Base-by-base conservation (phyloP, 2,113 vertebrate species). In the Pseudorhombus dupliciocellatus region DNA sequence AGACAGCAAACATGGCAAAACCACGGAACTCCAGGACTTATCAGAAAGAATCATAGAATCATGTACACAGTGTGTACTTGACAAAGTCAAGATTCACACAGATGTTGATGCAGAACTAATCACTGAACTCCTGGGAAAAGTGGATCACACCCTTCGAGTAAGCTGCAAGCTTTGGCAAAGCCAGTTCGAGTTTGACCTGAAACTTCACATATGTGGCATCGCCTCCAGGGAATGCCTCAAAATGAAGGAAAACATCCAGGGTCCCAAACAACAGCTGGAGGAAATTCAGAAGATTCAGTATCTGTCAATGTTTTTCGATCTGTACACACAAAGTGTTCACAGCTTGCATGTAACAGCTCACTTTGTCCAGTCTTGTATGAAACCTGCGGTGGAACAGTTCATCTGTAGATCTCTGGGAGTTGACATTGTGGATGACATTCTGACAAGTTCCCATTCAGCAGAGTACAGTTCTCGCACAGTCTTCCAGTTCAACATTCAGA, bases 151-250 rank as follows among this genome's bases (percentile, higher is more conserved):
- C 2, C 55, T 91, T 3, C 2, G 55, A 61, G 1, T 53, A 3
- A 0, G 3, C 6, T 3, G 0, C 1, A 11, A 52, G 5, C 4
- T 1, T 0, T 51, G 46, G 7, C 60, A 31, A 15, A 18, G 12
- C 4, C 78, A 75, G 26, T 80, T 76, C 73, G 87, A 69, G 31
- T 0, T 78, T 44, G 77, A 87, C 2, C 44, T 91, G 4, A 87
- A 90, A 59, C 34, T 82, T 24, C 63, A 85, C 50, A 89, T 92
- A 7, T 91, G 87, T 44, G 66, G 77, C 22, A 53, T 82, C 76
- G 88, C 86, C 1, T 62, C 75, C 9, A 75, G 4, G 3, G 20
- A 83, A 7, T 90, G 88, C 31, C 4, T 21, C 0, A 0, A 82
- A 6, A 89, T 90, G 84, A 88, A 92, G 75, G 15, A 11, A n/a